Percentiles rank a stretch among this genome's conserved stretches.
Evolutionary conservation across 2,113 vertebrate genomes (phyloP).

Genomic region (Cromileptes altivelis): DNA sequence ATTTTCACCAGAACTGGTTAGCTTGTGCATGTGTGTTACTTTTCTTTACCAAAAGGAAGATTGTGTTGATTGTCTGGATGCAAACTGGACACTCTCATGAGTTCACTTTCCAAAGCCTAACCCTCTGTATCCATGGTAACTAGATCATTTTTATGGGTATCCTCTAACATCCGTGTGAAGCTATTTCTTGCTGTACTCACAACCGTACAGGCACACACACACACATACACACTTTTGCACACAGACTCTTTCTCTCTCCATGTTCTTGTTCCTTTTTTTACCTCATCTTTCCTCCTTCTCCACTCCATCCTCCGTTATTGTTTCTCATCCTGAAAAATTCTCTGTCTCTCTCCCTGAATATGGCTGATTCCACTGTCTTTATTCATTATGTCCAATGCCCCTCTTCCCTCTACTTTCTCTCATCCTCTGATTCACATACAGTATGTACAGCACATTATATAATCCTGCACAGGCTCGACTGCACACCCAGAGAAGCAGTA

Average conservation of each 20-base stretch:
- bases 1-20: not conserved
- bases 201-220: slow-evolving; percentile 1
- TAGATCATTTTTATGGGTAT: slow-evolving; percentile 50
- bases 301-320: slow-evolving; percentile 5
- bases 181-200: slow-evolving; percentile 33
- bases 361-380: not conserved
- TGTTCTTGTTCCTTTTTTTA: slow-evolving; percentile 23
- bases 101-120: slow-evolving; percentile 44
- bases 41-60: slow-evolving; percentile 6
- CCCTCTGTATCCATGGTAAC: slow-evolving; percentile 78
- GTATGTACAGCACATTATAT: not conserved
- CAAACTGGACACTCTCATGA: slow-evolving; percentile 38
- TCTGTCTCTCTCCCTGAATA: not conserved
- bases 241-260: not conserved
- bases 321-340: not conserved
- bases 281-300: slow-evolving; percentile 5
- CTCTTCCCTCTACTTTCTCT: not conserved
- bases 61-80: slow-evolving; percentile 14
- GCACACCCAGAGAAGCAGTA: not conserved
- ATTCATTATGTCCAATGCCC: not conserved
- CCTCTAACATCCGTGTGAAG: slow-evolving; percentile 55
- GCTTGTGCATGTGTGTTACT: not conserved
- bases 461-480: not conserved
- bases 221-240: not conserved
- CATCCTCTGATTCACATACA: slow-evolving; percentile 14